A percentile compares a stretch with the other conserved stretches of the same genome.
Evolutionary conservation across 2,888 invertebrate genomes (phyloP).

Genomic region (Crematogaster levior): DNA sequence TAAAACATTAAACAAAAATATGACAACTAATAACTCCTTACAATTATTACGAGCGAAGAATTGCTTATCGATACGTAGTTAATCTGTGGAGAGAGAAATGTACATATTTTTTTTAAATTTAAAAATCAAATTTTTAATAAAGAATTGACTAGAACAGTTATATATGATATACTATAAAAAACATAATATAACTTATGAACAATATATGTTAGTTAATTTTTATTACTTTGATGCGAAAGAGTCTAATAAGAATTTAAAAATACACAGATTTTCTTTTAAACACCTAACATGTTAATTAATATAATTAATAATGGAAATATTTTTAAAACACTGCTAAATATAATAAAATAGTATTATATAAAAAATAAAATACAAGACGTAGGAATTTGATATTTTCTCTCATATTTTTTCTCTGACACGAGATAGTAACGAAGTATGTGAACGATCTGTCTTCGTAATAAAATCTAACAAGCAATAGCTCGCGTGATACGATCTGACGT

Average conservation of each 20-base stretch:
- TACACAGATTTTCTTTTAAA: neutral
- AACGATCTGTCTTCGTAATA: slow-evolving; percentile 57
- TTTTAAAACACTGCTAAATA: neutral
- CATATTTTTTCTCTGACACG: neutral
- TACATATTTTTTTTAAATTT: too few species aligned
- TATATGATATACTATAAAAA: neutral
- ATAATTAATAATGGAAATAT: neutral
- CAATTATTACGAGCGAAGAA: too few species aligned
- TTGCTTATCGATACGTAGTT: too few species aligned
- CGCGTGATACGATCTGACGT: slow-evolving; percentile 69
- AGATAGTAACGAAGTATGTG: slow-evolving; percentile 41
- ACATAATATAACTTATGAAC: neutral
- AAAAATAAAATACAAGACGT: neutral
- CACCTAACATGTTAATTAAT: neutral
- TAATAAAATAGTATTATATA: neutral
- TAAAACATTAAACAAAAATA: neutral
- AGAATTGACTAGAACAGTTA: neutral
- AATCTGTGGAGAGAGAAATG: too few species aligned
- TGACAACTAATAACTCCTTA: neutral
- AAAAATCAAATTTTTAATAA: too few species aligned
- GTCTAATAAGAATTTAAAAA: neutral
- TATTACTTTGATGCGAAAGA: neutral
- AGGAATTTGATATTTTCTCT: neutral
- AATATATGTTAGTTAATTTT: neutral
- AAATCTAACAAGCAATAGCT: slow-evolving; percentile 62